These are phyloP conservation scores for Ophthalmolycus amberensis DNA, from an alignment of 2,113 vertebrate species.

Conservation along the genomic window DNA sequence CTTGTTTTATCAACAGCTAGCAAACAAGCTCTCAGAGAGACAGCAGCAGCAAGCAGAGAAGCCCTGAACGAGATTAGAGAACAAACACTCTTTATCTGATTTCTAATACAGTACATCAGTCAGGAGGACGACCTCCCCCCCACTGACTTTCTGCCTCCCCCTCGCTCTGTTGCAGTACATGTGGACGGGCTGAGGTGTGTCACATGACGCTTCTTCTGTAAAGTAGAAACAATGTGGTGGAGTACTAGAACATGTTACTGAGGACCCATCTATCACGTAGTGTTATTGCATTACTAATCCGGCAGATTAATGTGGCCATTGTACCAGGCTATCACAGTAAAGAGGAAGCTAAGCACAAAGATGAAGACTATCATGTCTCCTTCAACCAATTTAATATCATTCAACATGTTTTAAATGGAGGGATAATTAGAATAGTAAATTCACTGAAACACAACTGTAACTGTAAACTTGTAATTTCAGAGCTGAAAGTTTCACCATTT, in stretches of 20 bases:
- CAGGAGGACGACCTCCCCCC: constrained; percentile 14
- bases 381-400: not conserved
- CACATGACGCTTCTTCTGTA: not conserved
- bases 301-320: not conserved
- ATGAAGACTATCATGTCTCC: not conserved
- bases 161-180: not conserved
- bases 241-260: not conserved
- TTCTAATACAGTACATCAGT: constrained; percentile 41
- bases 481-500: not conserved
- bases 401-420: not conserved
- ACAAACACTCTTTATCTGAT: constrained; percentile 56
- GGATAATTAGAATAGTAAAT: not conserved
- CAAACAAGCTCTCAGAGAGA: constrained; percentile 12
- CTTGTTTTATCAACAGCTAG: constrained; percentile 36
- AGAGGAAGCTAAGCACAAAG: not conserved
- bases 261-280: not conserved
- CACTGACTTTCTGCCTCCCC: not conserved
- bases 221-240: not conserved
- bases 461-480: not conserved
- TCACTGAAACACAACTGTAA: not conserved
- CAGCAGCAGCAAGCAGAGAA: constrained; percentile 27
- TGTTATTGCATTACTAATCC: not conserved
- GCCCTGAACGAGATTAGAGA: constrained; percentile 49
- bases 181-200: not conserved
- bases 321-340: not conserved